A percentile compares a stretch with the other conserved stretches of the same genome.
Conservation (phyloP, 2,888 invertebrate species). For the Pseudoips prasinana region DNA sequence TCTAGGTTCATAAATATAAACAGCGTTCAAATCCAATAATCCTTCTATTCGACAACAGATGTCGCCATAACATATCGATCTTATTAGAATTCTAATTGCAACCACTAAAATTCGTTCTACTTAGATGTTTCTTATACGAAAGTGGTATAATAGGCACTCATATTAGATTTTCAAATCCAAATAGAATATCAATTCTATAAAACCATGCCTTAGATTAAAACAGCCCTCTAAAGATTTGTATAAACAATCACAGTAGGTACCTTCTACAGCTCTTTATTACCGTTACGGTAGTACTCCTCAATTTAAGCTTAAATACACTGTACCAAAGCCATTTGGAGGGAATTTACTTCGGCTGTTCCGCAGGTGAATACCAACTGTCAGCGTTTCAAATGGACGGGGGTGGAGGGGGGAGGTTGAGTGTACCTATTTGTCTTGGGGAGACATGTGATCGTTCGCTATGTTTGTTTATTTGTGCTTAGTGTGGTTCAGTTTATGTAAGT, state of each 20-base stretch:
- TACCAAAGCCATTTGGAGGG: conserved; percentile 36
- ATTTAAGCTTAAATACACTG: conserved; percentile 41
- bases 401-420: conserved; percentile 29
- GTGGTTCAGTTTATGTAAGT: conserved; percentile 19
- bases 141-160: too few relatives aligned
- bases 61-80: conserved; percentile 34
- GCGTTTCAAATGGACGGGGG: conserved; percentile 49
- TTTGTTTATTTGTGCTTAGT: conserved; percentile 64
- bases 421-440: conserved; percentile 69
- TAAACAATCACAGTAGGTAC: not conserved
- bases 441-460: conserved; percentile 64
- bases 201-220: too few relatives aligned
- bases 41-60: conserved; percentile 50
- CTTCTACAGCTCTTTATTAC: conserved; percentile 13
- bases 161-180: too few relatives aligned
- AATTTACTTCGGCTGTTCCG: conserved; percentile 44
- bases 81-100: conserved; percentile 18
- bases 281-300: conserved; percentile 21
- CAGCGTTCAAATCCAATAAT: conserved; percentile 11
- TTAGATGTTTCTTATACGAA: too few relatives aligned
- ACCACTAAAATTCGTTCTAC: too few relatives aligned
- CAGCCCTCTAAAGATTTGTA: too few relatives aligned
- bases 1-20: conserved; percentile 24
- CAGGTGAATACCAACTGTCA: conserved; percentile 72
- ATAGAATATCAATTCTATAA: too few relatives aligned